A percentile compares a stretch with the other conserved stretches of the same genome.
Evolutionary conservation across 2,797 vertebrate genomes (phyloP).

Genomic region (Pteropus rufus): DNA sequence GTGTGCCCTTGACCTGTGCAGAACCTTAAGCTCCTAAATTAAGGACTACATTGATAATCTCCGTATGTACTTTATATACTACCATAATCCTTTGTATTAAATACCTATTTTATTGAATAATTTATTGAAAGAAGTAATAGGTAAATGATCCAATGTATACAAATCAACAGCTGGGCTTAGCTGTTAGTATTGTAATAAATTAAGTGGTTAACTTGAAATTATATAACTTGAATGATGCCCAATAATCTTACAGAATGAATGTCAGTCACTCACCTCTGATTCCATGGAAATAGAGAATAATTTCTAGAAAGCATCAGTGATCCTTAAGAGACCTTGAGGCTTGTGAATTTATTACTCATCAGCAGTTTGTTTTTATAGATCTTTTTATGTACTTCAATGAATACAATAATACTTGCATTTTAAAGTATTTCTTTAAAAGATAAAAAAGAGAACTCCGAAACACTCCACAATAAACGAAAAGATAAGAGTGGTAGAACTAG

Average conservation of each 20-base stretch:
- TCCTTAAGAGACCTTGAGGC: not conserved
- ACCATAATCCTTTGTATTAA: not conserved
- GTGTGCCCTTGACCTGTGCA: not conserved
- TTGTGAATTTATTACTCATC: not conserved
- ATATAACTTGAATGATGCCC: not conserved
- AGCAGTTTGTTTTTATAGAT: not conserved
- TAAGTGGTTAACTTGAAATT: slow-evolving; percentile 12
- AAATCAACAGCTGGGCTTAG: not conserved
- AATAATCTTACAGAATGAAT: not conserved
- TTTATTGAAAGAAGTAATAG: not conserved
- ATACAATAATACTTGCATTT: not conserved
- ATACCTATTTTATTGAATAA: not conserved
- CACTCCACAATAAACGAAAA: not conserved
- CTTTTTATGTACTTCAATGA: not conserved
- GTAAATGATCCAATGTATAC: not conserved
- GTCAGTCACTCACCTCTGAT: not conserved
- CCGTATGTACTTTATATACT: not conserved
- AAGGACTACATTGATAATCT: not conserved
- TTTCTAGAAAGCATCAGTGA: not conserved
- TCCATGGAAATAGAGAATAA: not conserved
- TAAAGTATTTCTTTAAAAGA: not conserved
- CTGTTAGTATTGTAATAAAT: slow-evolving; percentile 1
- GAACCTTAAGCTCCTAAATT: not conserved
- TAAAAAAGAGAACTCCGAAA: not conserved
- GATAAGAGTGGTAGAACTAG: not conserved